Evolutionary conservation across 1,140 invertebrate species (phyloP), one percentile per base, ranked within the genome.

Genomic region (Schlechtendalia chinensis): DNA sequence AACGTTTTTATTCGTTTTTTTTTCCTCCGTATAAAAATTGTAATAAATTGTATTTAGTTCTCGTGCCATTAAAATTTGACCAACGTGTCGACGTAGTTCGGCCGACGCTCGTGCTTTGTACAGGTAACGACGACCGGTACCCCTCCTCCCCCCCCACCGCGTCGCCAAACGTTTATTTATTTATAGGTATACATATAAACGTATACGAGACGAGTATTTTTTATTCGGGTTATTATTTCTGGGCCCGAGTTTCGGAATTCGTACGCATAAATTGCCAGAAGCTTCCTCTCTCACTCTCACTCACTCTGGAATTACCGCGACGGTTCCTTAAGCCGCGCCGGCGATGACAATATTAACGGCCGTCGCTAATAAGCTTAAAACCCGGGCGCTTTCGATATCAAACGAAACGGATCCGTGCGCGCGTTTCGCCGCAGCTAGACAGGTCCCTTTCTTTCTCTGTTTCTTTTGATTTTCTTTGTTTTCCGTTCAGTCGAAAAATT

Each of bases 291-390:
- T 69, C n/a, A n/a, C n/a, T n/a, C n/a, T n/a, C n/a, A n/a, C n/a
- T n/a, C n/a, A n/a, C n/a, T n/a, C n/a, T n/a, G n/a, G 22, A 69
- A 69, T 50, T 69, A 50, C 67, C 50, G 67, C 67, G 67, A 39
- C 17, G 67, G 67, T 22, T 24, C 39, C 8, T 8, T 69, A 69
- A 69, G 67, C 67, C 50, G 67, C 50, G 67, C 67, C 50, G 67
- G 67, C 45, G 67, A 39, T 69, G 67, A 69, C 67, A 69, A 69
- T 69, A 69, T 69, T 69, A 69, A 69, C 50, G 67, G 67, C 67
- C 22, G 67, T 69, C 27, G 45, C 67, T 69, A 69, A 69, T 69
- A 69, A 69, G 67, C 67, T 69, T 69, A 69, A 69, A 69, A 69
- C 67, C 67, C 39, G 67, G 24, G 45, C 67, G 45, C 22, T 69